A percentile compares a stretch with the other conserved stretches of the same genome.
Evolutionary conservation across 2,888 invertebrate species (phyloP).

Genomic region (Agapostemon virescens): DNA sequence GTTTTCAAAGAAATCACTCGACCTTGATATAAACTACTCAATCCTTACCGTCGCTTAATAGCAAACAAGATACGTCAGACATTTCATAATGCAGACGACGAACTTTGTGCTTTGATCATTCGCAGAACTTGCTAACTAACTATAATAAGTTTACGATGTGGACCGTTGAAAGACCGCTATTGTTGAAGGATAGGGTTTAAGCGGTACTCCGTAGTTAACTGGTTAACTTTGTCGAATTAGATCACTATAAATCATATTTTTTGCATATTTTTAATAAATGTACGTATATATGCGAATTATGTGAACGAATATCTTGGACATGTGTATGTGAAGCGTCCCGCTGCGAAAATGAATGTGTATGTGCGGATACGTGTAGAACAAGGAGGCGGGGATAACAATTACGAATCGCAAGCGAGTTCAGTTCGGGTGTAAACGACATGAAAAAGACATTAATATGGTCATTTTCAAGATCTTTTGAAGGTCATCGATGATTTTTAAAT

Average conservation of each 20-base stretch:
- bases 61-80: background rate
- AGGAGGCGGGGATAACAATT: too few species aligned
- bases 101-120: conserved; percentile 1
- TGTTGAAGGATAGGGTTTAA: background rate
- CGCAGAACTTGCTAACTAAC: background rate
- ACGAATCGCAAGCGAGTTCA: too few species aligned
- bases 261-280: background rate
- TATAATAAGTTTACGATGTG: background rate
- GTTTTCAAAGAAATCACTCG: background rate
- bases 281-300: too few species aligned
- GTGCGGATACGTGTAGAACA: too few species aligned
- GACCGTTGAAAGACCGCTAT: background rate
- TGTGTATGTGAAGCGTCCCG: too few species aligned
- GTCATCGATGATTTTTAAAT: too few species aligned
- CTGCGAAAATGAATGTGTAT: too few species aligned
- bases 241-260: background rate
- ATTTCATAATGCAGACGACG: background rate
- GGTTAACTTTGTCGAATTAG: background rate
- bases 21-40: background rate
- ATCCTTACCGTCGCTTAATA: background rate
- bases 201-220: background rate
- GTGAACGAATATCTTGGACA: too few species aligned
- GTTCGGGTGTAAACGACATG: too few species aligned
- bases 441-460: too few species aligned
- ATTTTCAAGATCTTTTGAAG: too few species aligned